Evolutionary conservation across 2,888 invertebrate species (phyloP).

Genomic region (Gymnocheta viridis): DNA sequence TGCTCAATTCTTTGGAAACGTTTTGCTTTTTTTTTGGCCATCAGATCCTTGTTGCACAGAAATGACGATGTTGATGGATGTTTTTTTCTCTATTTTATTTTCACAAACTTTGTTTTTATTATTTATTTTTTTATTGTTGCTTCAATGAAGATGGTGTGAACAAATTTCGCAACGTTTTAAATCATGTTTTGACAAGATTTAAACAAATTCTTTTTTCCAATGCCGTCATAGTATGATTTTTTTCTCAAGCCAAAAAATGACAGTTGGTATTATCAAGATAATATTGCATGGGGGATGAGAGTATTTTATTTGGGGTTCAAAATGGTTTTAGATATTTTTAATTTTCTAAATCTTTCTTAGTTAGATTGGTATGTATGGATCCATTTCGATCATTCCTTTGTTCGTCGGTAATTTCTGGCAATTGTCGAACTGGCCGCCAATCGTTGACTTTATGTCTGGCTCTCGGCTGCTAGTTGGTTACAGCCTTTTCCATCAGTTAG

Average conservation of each 20-base stretch:
- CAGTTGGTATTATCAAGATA: slow-evolving; percentile 59
- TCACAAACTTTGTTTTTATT: neutral
- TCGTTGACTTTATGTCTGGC: too few species aligned
- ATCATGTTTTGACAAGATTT: slow-evolving; percentile 70
- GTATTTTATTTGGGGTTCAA: neutral
- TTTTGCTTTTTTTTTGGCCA: slow-evolving; percentile 31
- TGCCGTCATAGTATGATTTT: slow-evolving; percentile 52
- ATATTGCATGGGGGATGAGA: neutral
- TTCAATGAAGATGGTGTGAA: slow-evolving; percentile 61
- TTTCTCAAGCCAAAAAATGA: neutral
- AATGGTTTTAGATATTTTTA: neutral
- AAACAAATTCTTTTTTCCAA: slow-evolving; percentile 68
- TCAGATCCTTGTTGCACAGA: slow-evolving; percentile 57
- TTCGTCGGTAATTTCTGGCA: too few species aligned
- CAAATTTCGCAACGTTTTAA: slow-evolving; percentile 68
- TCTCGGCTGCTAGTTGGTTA: too few species aligned
- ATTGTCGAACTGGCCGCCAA: too few species aligned
- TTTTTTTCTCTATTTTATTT: slow-evolving; percentile 4
- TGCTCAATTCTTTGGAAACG: slow-evolving; percentile 57
- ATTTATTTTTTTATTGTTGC: neutral
- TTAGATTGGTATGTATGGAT: too few species aligned
- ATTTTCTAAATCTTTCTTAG: too few species aligned
- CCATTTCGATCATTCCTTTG: too few species aligned
- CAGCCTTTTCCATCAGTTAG: too few species aligned
- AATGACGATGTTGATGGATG: slow-evolving; percentile 19